Conservation (phyloP, 2,797 vertebrate genomes). For the Esox lucius region DNA sequence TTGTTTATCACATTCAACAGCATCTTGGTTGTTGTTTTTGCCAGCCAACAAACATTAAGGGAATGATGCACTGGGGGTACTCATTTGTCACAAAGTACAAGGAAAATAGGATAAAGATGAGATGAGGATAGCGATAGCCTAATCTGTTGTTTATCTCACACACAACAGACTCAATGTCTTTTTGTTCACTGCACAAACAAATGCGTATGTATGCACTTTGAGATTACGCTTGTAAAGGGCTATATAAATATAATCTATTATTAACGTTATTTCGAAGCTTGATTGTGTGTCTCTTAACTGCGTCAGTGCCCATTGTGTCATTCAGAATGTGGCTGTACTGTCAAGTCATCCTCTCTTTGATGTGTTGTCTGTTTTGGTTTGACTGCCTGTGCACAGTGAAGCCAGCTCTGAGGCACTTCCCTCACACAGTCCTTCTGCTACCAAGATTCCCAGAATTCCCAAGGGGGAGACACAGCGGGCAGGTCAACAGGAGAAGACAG, state of each 20-base stretch:
- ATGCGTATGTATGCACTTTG: neutral
- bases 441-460: constrained; percentile 66
- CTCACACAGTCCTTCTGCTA: constrained; percentile 64
- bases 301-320: constrained; percentile 13
- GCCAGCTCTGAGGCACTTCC: constrained; percentile 59
- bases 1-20: neutral
- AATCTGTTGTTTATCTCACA: neutral
- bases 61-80: neutral
- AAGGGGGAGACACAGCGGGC: constrained; percentile 50
- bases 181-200: neutral
- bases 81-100: neutral
- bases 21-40: no score
- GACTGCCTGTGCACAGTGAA: constrained; percentile 58
- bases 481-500: constrained; percentile 29
- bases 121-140: neutral
- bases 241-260: neutral
- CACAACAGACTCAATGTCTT: no score
- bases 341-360: constrained; percentile 32
- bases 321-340: neutral
- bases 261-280: neutral
- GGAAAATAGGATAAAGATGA: neutral
- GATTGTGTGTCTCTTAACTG: neutral
- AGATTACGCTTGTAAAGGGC: neutral
- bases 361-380: constrained; percentile 46
- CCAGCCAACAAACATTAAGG: neutral